These are phyloP conservation scores for Trogon surrucura DNA, from an alignment of 2,113 vertebrate species.

Conservation along the genomic window DNA sequence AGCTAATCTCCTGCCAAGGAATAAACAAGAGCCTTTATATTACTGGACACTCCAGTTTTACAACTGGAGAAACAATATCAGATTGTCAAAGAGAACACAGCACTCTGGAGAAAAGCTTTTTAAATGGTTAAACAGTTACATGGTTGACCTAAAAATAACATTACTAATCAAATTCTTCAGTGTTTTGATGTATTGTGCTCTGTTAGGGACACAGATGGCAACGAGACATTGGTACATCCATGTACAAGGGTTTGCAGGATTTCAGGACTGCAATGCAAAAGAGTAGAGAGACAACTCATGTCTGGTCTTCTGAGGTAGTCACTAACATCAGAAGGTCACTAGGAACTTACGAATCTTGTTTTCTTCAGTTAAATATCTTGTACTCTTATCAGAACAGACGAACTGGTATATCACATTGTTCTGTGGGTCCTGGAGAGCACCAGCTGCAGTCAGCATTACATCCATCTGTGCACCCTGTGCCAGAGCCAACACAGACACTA, in stretches of 20 bases:
- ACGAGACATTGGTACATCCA: too few relatives aligned
- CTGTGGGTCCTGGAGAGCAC: neutral
- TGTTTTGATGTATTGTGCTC: neutral
- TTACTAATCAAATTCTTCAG: neutral
- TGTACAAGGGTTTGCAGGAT: neutral
- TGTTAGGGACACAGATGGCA: neutral
- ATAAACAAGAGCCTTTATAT: neutral
- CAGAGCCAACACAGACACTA: neutral
- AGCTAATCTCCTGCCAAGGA: neutral
- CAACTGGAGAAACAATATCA: neutral
- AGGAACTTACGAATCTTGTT: neutral
- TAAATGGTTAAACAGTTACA: neutral
- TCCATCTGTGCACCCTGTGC: fast-evolving
- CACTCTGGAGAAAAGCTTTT: neutral
- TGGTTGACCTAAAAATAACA: neutral
- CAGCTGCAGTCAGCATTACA: too few relatives aligned
- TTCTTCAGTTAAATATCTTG: neutral
- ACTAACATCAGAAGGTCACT: neutral
- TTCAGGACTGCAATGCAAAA: neutral
- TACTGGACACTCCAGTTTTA: neutral
- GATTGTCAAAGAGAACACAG: neutral
- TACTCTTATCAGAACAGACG: neutral
- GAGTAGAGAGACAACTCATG: neutral
- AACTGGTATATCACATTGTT: neutral
- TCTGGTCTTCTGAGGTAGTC: neutral